Evolutionary conservation across 2,888 invertebrate species (phyloP), one percentile per base, ranked within the genome.

Genomic region (Spialia ferax): DNA sequence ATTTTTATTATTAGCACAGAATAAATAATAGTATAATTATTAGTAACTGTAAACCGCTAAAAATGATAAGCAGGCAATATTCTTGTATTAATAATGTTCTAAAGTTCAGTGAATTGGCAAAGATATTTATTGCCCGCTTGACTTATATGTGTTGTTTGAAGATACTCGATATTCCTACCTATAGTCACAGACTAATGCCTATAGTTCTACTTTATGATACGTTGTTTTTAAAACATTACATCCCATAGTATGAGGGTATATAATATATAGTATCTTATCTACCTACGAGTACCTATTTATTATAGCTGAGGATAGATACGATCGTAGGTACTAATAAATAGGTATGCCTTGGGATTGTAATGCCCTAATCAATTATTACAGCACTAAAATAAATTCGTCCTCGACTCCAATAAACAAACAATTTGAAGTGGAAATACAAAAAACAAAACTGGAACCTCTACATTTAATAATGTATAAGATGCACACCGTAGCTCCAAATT

Each of bases 101-200:
- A 29, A 55, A 55, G 20, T 42, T 42, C 42, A 42, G 18, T 42
- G 18, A 42, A 38, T 38, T n/a, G 35, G n/a, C 54, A 55, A 26
- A 42, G 63, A 63, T 55, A 55, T 55, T 63, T 63, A 63, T 63
- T 63, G 55, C 55, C 13, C 3, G 18, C 22, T n/a, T 38, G 54
- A 63, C 54, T 26, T 55, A 55, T 63, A 54, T 54, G 42, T 55
- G 52, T 42, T 54, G 63, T 63, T 63, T 54, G 54, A 54, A 38
- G 62, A n/a, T 50, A 18, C 38, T 38, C 38, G n/a, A 38, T n/a
- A 38, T 38, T 3, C n/a, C n/a, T n/a, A n/a, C n/a, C n/a, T n/a
- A n/a, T n/a, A n/a, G n/a, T n/a, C n/a, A n/a, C n/a, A n/a, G n/a
- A n/a, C n/a, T n/a, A n/a, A n/a, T n/a, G n/a, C n/a, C n/a, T n/a